phyloP scores from a whole-genome alignment of 2,113 vertebrate species.

The Urocolius indicus region DNA sequence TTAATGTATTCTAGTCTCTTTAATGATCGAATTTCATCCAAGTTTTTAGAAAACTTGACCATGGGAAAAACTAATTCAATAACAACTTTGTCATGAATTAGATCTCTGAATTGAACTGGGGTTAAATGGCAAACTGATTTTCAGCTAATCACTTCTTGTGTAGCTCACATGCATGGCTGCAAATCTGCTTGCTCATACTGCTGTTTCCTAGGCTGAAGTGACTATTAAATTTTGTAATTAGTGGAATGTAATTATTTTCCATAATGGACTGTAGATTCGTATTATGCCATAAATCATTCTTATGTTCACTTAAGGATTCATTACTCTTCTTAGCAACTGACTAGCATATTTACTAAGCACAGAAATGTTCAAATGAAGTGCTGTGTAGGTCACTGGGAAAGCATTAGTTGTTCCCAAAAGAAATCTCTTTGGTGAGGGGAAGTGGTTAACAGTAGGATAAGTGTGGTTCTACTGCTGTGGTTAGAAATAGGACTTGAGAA shows the following conservation, averaged over 20 bases:
- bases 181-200: conserved; percentile 1
- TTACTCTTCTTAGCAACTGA: conserved; percentile 42
- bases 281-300: conserved; percentile 60
- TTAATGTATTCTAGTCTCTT: neutral
- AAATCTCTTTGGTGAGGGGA: neutral
- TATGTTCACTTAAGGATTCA: conserved; percentile 44
- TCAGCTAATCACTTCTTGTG: neutral
- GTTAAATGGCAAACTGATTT: conserved; percentile 18
- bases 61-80: neutral
- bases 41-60: neutral
- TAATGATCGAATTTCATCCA: neutral
- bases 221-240: conserved; percentile 61
- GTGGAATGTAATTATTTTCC: conserved; percentile 51
- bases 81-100: neutral
- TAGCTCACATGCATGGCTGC: neutral
- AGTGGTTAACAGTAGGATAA: neutral
- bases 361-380: neutral
- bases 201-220: conserved; percentile 7
- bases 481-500: neutral
- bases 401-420: neutral
- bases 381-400: neutral
- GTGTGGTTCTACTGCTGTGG: neutral
- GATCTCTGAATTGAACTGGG: neutral
- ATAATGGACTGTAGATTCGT: conserved; percentile 45
- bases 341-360: conserved; percentile 14